Evolutionary conservation across 2,113 vertebrate species (phyloP), one percentile per base, ranked within the genome.

Genomic region (Lycocorax pyrrhopterus): DNA sequence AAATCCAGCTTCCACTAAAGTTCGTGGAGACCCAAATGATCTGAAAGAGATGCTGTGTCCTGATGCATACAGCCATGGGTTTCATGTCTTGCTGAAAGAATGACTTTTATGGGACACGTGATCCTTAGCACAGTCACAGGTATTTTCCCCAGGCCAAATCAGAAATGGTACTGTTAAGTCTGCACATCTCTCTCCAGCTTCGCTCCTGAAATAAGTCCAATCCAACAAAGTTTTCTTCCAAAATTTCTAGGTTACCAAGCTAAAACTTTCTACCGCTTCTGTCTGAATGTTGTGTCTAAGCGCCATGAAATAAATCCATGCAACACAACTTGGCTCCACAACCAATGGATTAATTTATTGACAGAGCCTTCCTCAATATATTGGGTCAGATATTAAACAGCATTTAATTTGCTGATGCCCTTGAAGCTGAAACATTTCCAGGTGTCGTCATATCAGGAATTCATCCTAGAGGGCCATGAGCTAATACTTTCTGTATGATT

Each of bases 1-100:
- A 97, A 96, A 94, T 52, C 62, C 89, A 94, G 84, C 85, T 96
- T 95, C 86, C 79, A 94, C 83, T 84, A 87, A 96, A 79, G 73
- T 91, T 96, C 25, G 26, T 87, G 85, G 89, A 80, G 89, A 96
- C 71, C 76, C 75, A 58, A 83, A 80, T 71, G 55, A 91, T 94
- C 59, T 95, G 90, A 93, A 96, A 93, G 82, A 32, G 47, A 71
- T 62, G 68, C 71, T 91, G 5, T 20, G 15, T 94, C 93, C 89
- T 96, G 95, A 89, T 53, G 41, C 19, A 55, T 6, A 7, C 16
- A 22, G 33, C 69, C 67, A 13, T 6, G 13, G 68, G n/a, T 41
- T 79, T 39, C 53, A 73, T 0, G 0, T 95, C 87, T 89, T 93
- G 75, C 90, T 71, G 72, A 84, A 80, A 64, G 56, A 76, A 87